These are phyloP conservation scores for Leptoclinus maculatus DNA, from an alignment of 2,797 vertebrate genomes.

Conservation along the genomic window DNA sequence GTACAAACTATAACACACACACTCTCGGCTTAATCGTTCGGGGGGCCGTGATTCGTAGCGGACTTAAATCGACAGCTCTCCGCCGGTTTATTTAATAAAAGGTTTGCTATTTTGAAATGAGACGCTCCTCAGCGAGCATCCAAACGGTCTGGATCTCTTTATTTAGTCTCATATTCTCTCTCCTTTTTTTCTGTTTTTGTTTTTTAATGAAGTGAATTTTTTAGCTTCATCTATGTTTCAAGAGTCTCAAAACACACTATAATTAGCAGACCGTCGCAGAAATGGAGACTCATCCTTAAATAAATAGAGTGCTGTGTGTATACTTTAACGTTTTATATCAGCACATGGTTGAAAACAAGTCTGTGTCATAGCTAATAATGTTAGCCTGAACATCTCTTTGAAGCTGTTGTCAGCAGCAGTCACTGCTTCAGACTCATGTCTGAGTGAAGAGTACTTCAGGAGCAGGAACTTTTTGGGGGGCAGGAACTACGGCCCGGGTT, in stretches of 20 bases:
- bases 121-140: conserved; percentile 18
- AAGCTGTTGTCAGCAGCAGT: background rate
- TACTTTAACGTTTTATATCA: background rate
- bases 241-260: background rate
- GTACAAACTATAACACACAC: conserved; percentile 32
- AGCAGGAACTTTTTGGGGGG: background rate
- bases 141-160: background rate
- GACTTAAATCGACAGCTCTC: conserved; percentile 24
- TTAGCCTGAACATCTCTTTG: background rate
- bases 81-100: conserved; percentile 33
- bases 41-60: conserved; percentile 9
- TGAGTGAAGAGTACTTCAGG: background rate
- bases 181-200: background rate
- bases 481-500: background rate
- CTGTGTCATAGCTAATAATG: background rate
- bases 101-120: conserved; percentile 26
- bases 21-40: conserved; percentile 38
- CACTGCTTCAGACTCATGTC: background rate
- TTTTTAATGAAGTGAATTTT: background rate
- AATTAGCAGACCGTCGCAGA: background rate
- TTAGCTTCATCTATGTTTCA: conserved; percentile 17
- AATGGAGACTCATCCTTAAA: background rate
- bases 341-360: background rate
- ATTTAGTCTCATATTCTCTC: background rate
- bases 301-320: background rate